phyloP scores from a whole-genome alignment of 2,888 invertebrate genomes.

The Phaonia tiefii region DNA sequence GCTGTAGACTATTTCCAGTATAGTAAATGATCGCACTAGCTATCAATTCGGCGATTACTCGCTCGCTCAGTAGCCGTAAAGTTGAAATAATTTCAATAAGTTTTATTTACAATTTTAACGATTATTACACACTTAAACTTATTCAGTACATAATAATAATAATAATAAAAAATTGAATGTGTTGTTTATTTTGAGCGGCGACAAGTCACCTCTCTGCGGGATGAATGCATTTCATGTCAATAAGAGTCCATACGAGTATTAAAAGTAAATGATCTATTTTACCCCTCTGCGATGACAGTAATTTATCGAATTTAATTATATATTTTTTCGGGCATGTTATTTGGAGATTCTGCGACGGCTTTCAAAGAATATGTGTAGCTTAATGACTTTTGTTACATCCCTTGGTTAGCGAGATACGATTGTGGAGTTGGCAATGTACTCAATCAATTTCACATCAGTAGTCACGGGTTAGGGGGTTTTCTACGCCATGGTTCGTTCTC shows the following conservation, averaged over 20 bases:
- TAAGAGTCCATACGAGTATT: too few relatives aligned
- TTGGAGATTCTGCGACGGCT: neutral
- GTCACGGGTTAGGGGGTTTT: conserved; percentile 45
- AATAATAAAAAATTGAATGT: conserved; percentile 30
- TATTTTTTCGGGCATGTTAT: too few relatives aligned
- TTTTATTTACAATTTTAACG: conserved; percentile 61
- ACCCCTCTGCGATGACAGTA: too few relatives aligned
- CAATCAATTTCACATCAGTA: conserved; percentile 27
- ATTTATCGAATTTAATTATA: too few relatives aligned
- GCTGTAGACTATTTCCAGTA: too few relatives aligned
- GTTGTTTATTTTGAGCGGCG: conserved; percentile 5
- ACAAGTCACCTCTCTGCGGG: neutral
- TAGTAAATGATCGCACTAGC: too few relatives aligned
- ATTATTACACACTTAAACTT: conserved; percentile 58
- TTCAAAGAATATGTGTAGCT: neutral
- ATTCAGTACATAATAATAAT: conserved; percentile 42
- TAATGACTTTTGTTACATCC: conserved; percentile 15
- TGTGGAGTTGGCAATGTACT: neutral
- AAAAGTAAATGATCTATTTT: too few relatives aligned
- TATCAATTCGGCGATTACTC: too few relatives aligned
- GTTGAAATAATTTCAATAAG: conserved; percentile 35
- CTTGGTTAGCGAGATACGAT: conserved; percentile 5
- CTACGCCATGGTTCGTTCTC: neutral
- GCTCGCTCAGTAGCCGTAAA: neutral
- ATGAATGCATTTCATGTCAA: neutral